Base-by-base conservation (phyloP, 2,797 vertebrate species). In the Trichosurus vulpecula region DNA sequence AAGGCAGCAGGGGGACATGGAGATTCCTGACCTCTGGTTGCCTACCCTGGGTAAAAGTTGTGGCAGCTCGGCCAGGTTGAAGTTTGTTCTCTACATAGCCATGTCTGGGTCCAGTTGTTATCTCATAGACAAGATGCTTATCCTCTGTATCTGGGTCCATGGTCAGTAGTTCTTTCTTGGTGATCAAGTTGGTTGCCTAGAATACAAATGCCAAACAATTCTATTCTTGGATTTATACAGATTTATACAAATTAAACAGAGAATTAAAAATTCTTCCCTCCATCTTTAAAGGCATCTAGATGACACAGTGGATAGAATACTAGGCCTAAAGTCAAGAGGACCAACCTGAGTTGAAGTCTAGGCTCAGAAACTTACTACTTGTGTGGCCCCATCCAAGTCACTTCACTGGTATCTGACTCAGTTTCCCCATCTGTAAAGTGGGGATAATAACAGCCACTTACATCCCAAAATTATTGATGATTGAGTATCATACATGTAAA, bases 121-220 rank as follows among this genome's bases (percentile, higher is more conserved):
- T 97, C 95, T 99, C 99, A 31, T 99, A 99, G 92, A 99, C 97
- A 97, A 99, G 99, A 97, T 99, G 99, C 0, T 97, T 98, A 94
- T 99, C 99, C 0, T 99, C 99, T 0, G 99, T 99, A 98, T 99
- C 99, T 0, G 99, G 99, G 96, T 99, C 99, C 96, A 99, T 97
- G 0, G 99, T 99, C 98, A 99, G 98, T 95, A 99, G 99, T 98
- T 99, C 99, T 98, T 99, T 99, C 99, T 99, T 99, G 57, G 99
- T 99, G 98, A 99, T 99, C 91, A 99, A 96, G 97, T 99, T 99
- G 95, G 99, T 99, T 53, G 99, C 99, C 99, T 99, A 97, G 61
- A 98, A 98, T 95, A 97, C 98, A 98, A 96, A 81, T 93, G 58
- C 74, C 97, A 97, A 96, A 96, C 93, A 35, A 96, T 93, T 95